Evolutionary conservation across 35 echinoderm and acorn worm genomes (phyloP).

Genomic region (Lytechinus variegatus): DNA sequence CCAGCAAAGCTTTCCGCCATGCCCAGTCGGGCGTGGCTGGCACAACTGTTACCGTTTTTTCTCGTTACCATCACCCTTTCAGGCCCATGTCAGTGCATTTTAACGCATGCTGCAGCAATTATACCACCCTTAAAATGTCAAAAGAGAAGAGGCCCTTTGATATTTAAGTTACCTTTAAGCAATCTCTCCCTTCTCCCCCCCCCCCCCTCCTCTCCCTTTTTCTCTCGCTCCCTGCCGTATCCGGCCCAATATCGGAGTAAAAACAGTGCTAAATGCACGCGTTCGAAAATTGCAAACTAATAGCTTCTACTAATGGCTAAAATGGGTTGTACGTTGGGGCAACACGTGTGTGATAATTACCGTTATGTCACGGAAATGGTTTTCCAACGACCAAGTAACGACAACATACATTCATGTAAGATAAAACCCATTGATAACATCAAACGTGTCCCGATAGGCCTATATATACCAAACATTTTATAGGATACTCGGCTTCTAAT

Average conservation of each 20-base stretch:
- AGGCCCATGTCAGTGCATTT: conserved; percentile 8
- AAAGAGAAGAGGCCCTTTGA: not conserved
- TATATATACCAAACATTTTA: not conserved
- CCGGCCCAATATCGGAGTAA: not conserved
- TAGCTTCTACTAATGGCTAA: conserved; percentile 12
- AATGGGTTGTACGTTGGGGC: not conserved
- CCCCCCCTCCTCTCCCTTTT: not conserved
- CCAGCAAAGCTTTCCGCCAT: not conserved
- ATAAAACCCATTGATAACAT: not conserved
- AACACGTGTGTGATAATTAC: not conserved
- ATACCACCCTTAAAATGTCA: conserved; percentile 25
- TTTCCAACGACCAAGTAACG: not conserved
- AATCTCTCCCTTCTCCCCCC: not conserved
- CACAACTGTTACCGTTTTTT: conserved; percentile 51
- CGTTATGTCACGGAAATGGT: conserved; percentile 4
- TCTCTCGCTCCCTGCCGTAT: not conserved
- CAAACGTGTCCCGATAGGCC: not conserved
- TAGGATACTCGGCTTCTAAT: not conserved
- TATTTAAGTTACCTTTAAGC: not conserved
- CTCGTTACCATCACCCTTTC: conserved; percentile 2
- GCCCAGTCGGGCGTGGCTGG: conserved; percentile 23
- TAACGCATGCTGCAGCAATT: conserved; percentile 30
- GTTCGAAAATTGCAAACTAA: conserved; percentile 25
- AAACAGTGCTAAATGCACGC: conserved; percentile 16
- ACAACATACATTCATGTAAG: not conserved